Evolutionary conservation across 2,888 invertebrate genomes (phyloP), one percentile per base, ranked within the genome.

Genomic region (Lepidocyrtinus sp.): DNA sequence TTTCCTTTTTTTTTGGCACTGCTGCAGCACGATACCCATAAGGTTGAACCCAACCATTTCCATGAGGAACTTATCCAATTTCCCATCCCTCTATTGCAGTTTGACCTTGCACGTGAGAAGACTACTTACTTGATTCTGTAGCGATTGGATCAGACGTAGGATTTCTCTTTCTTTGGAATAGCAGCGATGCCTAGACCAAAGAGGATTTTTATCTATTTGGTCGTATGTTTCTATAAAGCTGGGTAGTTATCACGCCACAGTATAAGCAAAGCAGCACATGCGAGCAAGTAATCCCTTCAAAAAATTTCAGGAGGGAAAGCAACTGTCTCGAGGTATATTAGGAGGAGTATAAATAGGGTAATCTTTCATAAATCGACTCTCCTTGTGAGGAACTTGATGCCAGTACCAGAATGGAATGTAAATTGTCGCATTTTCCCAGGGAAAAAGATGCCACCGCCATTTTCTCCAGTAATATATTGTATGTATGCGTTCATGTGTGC

Each of bases 361-460:
- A 65, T 73, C 73, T 65, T 55, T 73, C 45, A 73, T 17, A 22
- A 73, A 73, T 50, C n/a, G 73, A 65, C 25, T 73, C 63, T 45
- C 46, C 25, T 25, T 24, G 22, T 65, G 5, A 36, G 36, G 12
- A 36, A 36, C 36, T 36, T 12, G 36, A 5, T 36, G 36, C 36
- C 36, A 36, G 36, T 5, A 36, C 36, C 36, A 36, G 36, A 36
- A 36, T 12, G 36, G 36, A 36, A 36, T 36, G 5, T 36, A 36
- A 36, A 36, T 36, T 36, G 36, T 36, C 36, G 36, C 12, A 36
- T 36, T 36, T 36, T 36, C 36, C 12, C 5, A 7, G 36, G 36
- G 36, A 36, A 36, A 36, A 36, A 12, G 12, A 36, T 36, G 36
- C 36, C 36, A 36, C 12, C 36, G 36, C 36, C 36, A 36, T 36